Evolutionary conservation across 1,140 invertebrate genomes (phyloP), one percentile per base, ranked within the genome.

Genomic region (Drosophila azteca): DNA sequence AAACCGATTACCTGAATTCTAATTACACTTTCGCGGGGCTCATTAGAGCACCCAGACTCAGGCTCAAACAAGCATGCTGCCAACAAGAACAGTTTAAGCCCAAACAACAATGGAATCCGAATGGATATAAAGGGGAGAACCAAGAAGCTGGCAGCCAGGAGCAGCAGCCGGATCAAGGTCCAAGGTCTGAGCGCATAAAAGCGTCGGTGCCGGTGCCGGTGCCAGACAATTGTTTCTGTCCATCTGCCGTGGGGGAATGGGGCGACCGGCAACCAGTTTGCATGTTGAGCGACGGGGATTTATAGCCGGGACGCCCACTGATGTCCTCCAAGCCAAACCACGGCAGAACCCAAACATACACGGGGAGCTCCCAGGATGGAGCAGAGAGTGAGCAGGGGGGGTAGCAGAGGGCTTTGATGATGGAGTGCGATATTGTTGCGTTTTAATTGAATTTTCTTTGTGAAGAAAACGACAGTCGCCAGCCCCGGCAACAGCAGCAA

Each of bases 381-480:
- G 49, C 51, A 48, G 61, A 52, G n/a, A 6, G 26, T 35, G 59
- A 65, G 35, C 49, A 1, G 24, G 39, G 44, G 26, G 24, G 39
- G 44, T 20, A 50, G 41, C 17, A 61, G 48, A 59, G 44, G 78
- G 88, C 77, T 75, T 81, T 74, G 75, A 90, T 90, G 88, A 90
- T 90, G 80, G 71, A 89, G 84, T 79, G 85, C 90, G 76, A 79
- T 81, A 91, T 90, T 91, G 89, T 91, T 90, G 87, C 82, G 82
- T 84, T 91, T 90, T 91, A 91, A 91, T 91, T 91, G 90, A 91
- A 91, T 91, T 90, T 91, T 90, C 85, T 90, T 90, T 87, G 82
- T 90, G 80, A 62, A 11, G 35, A 13, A 13, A 59, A 44, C 65
- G 65, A 41, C 51, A 48, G 43, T 53, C 45, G 50, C 8, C 7